A percentile compares a stretch with the other conserved stretches of the same genome.
Evolutionary conservation across 2,888 invertebrate genomes (phyloP).

Genomic region (Polydrusus pterygomalis): DNA sequence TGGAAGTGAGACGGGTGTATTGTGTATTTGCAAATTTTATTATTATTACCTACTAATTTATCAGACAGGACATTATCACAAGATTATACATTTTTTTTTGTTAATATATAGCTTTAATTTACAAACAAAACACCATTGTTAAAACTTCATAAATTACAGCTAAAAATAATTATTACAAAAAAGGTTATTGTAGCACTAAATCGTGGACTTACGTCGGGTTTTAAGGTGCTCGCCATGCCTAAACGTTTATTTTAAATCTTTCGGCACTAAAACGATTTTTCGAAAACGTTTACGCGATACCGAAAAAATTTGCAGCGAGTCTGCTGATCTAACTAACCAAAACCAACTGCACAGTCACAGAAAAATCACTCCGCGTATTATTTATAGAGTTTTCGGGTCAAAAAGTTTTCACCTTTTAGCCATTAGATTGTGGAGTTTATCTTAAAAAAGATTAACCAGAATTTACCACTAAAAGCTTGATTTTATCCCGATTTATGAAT

Average conservation of each 20-base stretch:
- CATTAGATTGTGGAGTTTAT: conserved; percentile 31
- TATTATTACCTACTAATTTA: neutral
- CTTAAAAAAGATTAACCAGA: conserved; percentile 32
- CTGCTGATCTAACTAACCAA: conserved; percentile 33
- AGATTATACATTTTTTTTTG: conserved; percentile 5
- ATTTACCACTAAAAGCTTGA: neutral
- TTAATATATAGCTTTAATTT: neutral
- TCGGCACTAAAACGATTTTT: neutral
- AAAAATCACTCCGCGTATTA: conserved; percentile 41
- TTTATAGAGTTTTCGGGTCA: conserved; percentile 53
- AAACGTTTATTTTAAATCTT: neutral
- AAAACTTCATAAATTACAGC: conserved; percentile 6
- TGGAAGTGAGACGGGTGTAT: neutral
- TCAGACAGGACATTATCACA: neutral
- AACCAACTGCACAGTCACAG: conserved; percentile 22
- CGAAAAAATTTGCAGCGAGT: conserved; percentile 21
- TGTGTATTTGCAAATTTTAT: neutral
- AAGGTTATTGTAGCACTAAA: neutral
- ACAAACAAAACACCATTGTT: neutral
- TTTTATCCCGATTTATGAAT: conserved; percentile 8
- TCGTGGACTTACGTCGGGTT: conserved; percentile 29
- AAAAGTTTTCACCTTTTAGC: conserved; percentile 37
- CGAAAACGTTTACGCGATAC: neutral
- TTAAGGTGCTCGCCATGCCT: conserved; percentile 20
- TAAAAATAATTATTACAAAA: conserved; percentile 5